Conservation (phyloP, 2,888 invertebrate genomes). For the Yponomeuta evonymella region DNA sequence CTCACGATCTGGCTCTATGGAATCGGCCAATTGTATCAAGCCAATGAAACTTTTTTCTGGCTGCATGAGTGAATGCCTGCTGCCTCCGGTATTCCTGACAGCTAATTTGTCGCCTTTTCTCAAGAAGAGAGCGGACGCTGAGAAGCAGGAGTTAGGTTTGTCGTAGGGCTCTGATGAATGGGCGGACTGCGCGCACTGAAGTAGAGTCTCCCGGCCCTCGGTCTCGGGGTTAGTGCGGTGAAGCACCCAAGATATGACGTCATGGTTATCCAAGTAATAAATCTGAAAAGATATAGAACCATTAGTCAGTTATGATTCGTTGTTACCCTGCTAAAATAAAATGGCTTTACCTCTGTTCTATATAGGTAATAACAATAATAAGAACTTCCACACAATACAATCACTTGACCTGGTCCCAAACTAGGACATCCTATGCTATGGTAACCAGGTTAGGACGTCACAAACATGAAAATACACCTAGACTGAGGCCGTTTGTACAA, state of each 20-base stretch:
- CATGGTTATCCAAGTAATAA: constrained; percentile 86
- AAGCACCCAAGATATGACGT: constrained; percentile 84
- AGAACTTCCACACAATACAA: too few relatives aligned
- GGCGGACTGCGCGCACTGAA: constrained; percentile 85
- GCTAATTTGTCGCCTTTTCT: constrained; percentile 80
- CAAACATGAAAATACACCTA: too few relatives aligned
- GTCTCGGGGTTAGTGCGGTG: constrained; percentile 73
- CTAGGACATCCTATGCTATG: too few relatives aligned
- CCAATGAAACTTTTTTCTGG: constrained; percentile 90
- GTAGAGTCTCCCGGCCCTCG: constrained; percentile 76
- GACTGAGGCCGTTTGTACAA: too few relatives aligned
- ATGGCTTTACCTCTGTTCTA: too few relatives aligned
- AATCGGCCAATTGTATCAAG: constrained; percentile 82
- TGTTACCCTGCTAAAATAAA: too few relatives aligned
- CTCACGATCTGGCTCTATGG: constrained; percentile 55
- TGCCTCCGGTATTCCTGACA: constrained; percentile 81
- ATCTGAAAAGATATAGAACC: constrained; percentile 66
- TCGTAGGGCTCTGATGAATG: constrained; percentile 69
- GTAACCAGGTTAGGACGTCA: too few relatives aligned
- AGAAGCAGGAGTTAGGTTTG: constrained; percentile 85
- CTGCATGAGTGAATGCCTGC: constrained; percentile 81
- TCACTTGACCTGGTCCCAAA: too few relatives aligned
- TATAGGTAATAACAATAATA: too few relatives aligned
- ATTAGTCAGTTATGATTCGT: too few relatives aligned
- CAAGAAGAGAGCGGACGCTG: constrained; percentile 80